Conservation (phyloP, 2,113 vertebrate genomes). For the Pantherophis guttatus region DNA sequence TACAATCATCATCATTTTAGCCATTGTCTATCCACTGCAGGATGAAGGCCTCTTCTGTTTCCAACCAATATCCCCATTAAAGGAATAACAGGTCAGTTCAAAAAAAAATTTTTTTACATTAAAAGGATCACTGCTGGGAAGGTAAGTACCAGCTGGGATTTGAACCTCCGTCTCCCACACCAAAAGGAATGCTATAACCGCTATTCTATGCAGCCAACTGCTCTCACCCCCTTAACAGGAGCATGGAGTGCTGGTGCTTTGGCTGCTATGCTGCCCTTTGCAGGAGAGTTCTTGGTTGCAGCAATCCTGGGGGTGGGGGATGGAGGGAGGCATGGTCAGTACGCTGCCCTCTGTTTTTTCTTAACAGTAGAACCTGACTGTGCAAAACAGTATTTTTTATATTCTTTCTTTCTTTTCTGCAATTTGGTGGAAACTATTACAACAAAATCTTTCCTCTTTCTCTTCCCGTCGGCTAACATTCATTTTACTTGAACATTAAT, state of each 20-base stretch:
- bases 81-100: background rate
- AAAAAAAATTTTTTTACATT: background rate
- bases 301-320: no score
- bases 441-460: background rate
- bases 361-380: background rate
- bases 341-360: background rate
- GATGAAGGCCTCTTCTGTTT: no score
- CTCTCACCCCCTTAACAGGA: background rate
- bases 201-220: background rate
- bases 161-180: background rate
- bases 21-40: no score
- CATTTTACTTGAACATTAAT: conserved; percentile 59
- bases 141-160: background rate
- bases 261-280: background rate
- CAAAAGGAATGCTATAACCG: background rate
- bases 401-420: background rate
- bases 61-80: no score
- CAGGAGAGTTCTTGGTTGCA: no score
- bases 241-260: background rate
- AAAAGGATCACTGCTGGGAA: background rate
- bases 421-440: background rate
- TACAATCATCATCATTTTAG: no score
- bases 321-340: no score
- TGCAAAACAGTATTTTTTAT: background rate
- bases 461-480: conserved; percentile 33